Conservation (phyloP, 2,113 vertebrate genomes). For the Carassius auratus region DNA sequence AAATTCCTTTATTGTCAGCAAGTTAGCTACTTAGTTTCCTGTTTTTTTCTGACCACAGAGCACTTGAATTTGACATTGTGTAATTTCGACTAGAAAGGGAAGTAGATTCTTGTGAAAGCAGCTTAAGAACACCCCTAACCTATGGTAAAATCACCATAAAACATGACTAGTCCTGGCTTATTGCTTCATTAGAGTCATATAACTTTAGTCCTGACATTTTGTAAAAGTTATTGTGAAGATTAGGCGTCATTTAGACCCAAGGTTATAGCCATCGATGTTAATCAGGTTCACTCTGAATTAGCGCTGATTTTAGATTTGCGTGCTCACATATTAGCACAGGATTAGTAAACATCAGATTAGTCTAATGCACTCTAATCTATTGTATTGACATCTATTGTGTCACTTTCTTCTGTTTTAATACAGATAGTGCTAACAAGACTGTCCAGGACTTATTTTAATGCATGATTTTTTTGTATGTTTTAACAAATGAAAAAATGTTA, state of each 20-base stretch:
- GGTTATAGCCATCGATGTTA: not conserved
- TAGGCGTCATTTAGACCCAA: not conserved
- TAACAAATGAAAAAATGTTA: no score
- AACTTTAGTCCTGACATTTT: not conserved
- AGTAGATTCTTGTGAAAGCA: not conserved
- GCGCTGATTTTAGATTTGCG: slow-evolving; percentile 1
- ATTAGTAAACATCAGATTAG: slow-evolving; percentile 32
- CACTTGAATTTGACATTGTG: not conserved
- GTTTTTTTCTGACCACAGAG: not conserved
- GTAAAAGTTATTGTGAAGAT: not conserved
- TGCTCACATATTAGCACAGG: slow-evolving; percentile 17
- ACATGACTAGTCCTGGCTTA: not conserved
- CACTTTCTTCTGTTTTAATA: not conserved
- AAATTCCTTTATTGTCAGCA: slow-evolving; percentile 25
- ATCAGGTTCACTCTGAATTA: slow-evolving; percentile 14
- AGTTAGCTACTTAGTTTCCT: not conserved
- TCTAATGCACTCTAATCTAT: slow-evolving; percentile 37
- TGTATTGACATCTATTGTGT: slow-evolving; percentile 2
- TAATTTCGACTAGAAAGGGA: not conserved
- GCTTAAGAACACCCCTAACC: not conserved
- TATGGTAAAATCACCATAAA: not conserved
- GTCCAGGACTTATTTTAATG: not conserved
- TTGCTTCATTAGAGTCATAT: not conserved
- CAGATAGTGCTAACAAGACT: not conserved
- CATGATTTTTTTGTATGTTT: not conserved